Evolutionary conservation across 2,888 invertebrate genomes (phyloP).

Genomic region (Dynastes hyllus): DNA sequence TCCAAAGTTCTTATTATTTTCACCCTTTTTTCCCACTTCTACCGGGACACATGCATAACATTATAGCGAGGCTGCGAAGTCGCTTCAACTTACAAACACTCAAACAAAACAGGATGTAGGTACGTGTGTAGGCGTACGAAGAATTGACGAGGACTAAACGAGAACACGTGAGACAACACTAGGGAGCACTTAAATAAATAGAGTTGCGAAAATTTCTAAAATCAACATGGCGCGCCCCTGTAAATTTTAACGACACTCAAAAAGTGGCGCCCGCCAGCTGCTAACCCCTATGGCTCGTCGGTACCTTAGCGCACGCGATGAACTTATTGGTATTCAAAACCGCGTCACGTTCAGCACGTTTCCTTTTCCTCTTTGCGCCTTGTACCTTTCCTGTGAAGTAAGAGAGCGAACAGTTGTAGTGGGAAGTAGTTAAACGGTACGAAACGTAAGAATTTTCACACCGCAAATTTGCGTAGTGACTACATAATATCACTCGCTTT

Average conservation of each 20-base stretch:
- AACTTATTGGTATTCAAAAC: slow-evolving; percentile 44
- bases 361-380: slow-evolving; percentile 18
- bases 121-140: neutral
- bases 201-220: slow-evolving; percentile 52
- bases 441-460: slow-evolving; percentile 25
- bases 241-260: slow-evolving; percentile 53
- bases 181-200: slow-evolving; percentile 52
- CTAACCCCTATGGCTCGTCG: slow-evolving; percentile 16
- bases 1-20: slow-evolving; percentile 2
- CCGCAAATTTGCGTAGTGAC: neutral
- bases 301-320: slow-evolving; percentile 12
- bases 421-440: slow-evolving; percentile 15
- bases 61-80: neutral
- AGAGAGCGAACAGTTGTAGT: neutral
- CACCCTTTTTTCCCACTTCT: neutral
- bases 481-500: neutral
- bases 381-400: neutral
- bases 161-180: slow-evolving; percentile 49
- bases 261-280: slow-evolving; percentile 48
- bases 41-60: neutral
- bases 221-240: slow-evolving; percentile 47
- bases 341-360: slow-evolving; percentile 34
- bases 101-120: slow-evolving; percentile 21
- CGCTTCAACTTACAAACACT: slow-evolving; percentile 26
- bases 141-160: slow-evolving; percentile 39